A percentile compares a stretch with the other conserved stretches of the same genome.
phyloP scores from a whole-genome alignment of 2,888 invertebrate genomes.

The Choreutis nemorana region DNA sequence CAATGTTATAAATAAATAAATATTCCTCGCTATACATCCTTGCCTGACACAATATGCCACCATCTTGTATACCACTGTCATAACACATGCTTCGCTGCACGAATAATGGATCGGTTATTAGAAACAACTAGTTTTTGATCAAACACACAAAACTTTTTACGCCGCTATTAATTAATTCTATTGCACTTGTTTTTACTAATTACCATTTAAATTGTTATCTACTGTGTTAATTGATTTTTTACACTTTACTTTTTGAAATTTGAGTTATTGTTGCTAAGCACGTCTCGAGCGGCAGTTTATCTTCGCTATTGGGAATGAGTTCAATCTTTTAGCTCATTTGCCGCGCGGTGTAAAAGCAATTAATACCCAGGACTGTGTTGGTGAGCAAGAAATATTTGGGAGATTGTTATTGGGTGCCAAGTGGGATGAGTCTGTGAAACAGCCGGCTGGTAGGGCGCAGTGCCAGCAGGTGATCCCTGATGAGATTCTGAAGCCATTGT shows the following conservation, averaged over 20 bases:
- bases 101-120: conserved; percentile 30
- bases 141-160: not conserved
- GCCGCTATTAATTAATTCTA: too few relatives aligned
- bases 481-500: conserved; percentile 41
- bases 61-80: conserved; percentile 49
- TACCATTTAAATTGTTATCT: too few relatives aligned
- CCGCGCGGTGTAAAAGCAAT: too few relatives aligned
- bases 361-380: conserved; percentile 14
- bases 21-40: conserved; percentile 45
- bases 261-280: too few relatives aligned
- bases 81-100: conserved; percentile 46
- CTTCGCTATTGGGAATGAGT: too few relatives aligned
- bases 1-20: conserved; percentile 63
- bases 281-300: too few relatives aligned
- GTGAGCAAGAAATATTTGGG: too few relatives aligned
- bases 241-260: too few relatives aligned
- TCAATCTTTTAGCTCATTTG: too few relatives aligned
- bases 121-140: not conserved
- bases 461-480: conserved; percentile 53
- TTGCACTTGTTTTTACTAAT: too few relatives aligned
- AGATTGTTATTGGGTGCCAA: conserved; percentile 57
- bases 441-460: conserved; percentile 33
- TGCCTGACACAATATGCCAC: conserved; percentile 52
- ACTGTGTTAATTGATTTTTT: too few relatives aligned
- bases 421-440: conserved; percentile 47